Evolutionary conservation across 2,888 invertebrate genomes (phyloP).

Genomic region (Polydrusus tereticollis): DNA sequence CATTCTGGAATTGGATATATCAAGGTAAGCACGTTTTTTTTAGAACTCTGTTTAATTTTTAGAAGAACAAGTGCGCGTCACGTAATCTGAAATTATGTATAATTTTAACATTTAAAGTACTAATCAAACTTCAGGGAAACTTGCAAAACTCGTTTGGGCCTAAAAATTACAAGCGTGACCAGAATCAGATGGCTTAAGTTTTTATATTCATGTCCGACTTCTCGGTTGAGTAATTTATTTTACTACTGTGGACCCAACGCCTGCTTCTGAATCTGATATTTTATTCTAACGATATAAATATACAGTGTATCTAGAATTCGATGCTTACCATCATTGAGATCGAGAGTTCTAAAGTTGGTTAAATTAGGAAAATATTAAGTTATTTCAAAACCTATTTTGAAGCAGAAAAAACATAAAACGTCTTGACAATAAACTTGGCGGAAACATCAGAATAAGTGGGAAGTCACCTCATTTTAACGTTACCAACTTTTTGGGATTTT

Average conservation of each 20-base stretch:
- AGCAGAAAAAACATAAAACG: no score
- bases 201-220: background rate
- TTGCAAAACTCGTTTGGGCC: slow-evolving; percentile 7
- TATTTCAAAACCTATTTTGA: no score
- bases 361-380: no score
- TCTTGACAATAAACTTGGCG: no score
- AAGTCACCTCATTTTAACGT: no score
- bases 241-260: background rate
- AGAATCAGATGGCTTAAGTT: background rate
- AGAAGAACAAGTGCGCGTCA: background rate
- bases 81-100: background rate
- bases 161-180: slow-evolving; percentile 7
- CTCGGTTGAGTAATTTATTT: background rate
- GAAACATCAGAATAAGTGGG: no score
- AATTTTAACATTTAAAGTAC: background rate
- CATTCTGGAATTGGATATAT: slow-evolving; percentile 71
- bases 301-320: no score
- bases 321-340: background rate
- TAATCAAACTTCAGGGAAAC: background rate
- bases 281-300: background rate
- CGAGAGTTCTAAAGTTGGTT: no score
- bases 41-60: no score
- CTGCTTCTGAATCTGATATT: background rate
- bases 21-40: no score
- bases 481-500: no score